Evolutionary conservation across 2,888 invertebrate species (phyloP).

Genomic region (Drosophila mayaguana): DNA sequence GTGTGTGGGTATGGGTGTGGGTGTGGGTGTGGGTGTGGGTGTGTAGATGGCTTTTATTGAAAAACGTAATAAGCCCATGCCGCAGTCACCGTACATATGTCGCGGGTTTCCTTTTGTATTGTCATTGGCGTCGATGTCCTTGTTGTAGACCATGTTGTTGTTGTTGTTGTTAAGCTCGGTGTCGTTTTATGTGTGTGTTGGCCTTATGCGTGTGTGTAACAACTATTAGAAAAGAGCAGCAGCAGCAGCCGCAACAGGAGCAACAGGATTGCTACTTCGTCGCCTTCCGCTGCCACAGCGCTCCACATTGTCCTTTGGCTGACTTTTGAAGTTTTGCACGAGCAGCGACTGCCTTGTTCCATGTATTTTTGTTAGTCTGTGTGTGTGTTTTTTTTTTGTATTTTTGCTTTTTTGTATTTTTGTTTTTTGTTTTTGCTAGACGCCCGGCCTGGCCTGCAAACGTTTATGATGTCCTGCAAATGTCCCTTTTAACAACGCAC

Average conservation of each 20-base stretch:
- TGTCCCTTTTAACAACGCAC: conserved; percentile 71
- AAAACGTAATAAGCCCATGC: conserved; percentile 67
- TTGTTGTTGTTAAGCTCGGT: conserved; percentile 44
- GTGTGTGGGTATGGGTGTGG: conserved; percentile 11
- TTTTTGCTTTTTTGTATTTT: not conserved
- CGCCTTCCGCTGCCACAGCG: not conserved
- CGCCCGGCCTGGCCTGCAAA: conserved; percentile 48
- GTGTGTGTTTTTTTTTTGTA: not conserved
- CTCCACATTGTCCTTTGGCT: conserved; percentile 37
- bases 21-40: conserved; percentile 6
- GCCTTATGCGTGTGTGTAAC: conserved; percentile 55
- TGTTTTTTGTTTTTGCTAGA: conserved; percentile 26
- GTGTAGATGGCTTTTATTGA: conserved; percentile 59
- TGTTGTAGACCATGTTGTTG: conserved; percentile 43
- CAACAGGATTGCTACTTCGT: conserved; percentile 52
- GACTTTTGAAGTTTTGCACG: conserved; percentile 57
- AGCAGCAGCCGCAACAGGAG: conserved; percentile 50
- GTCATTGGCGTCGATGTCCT: conserved; percentile 67
- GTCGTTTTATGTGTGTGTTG: conserved; percentile 42
- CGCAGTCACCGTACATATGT: conserved; percentile 69
- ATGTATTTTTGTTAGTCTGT: not conserved
- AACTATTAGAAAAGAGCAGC: conserved; percentile 74
- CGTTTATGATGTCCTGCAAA: conserved; percentile 79
- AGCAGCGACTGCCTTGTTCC: conserved; percentile 16
- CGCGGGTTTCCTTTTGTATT: conserved; percentile 72